These are phyloP conservation scores for Conger conger DNA, from an alignment of 2,113 vertebrate genomes.

Conservation along the genomic window DNA sequence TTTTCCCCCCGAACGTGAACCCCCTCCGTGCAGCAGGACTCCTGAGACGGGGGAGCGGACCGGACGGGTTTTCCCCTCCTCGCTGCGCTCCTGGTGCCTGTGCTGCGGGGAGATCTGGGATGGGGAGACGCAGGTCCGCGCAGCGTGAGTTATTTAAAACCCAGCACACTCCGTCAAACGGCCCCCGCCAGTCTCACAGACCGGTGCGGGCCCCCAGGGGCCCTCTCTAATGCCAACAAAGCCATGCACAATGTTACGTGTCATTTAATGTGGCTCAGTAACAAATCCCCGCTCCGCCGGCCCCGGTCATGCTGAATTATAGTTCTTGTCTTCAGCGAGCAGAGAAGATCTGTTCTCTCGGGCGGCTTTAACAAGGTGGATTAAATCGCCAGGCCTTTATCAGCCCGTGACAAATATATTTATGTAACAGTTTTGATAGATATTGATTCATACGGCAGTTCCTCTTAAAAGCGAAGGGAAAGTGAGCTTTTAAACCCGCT, in stretches of 20 bases:
- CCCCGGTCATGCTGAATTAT: constrained; percentile 59
- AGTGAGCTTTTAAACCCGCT: constrained; percentile 67
- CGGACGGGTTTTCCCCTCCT: not conserved
- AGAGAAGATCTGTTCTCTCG: constrained; percentile 50
- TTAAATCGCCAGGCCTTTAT: constrained; percentile 62
- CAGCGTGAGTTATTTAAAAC: not conserved
- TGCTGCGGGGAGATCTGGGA: not conserved
- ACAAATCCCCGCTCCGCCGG: constrained; percentile 49
- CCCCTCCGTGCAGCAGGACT: not conserved
- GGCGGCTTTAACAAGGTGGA: constrained; percentile 63
- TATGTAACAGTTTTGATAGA: constrained; percentile 70
- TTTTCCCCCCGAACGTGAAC: not conserved
- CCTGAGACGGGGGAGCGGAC: not conserved
- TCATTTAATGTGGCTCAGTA: constrained; percentile 62
- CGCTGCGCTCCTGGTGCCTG: not conserved
- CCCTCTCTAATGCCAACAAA: constrained; percentile 41
- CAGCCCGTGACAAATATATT: constrained; percentile 71
- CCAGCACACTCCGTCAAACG: not conserved
- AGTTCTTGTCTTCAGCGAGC: constrained; percentile 46
- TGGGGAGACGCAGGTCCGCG: not conserved
- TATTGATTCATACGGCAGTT: constrained; percentile 66
- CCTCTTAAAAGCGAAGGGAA: constrained; percentile 67
- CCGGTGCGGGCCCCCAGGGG: not conserved
- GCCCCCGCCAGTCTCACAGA: not conserved
- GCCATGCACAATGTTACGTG: constrained; percentile 51